Evolutionary conservation across 2,888 invertebrate species (phyloP), one percentile per base, ranked within the genome.

Genomic region (Neoitamus cyanurus): DNA sequence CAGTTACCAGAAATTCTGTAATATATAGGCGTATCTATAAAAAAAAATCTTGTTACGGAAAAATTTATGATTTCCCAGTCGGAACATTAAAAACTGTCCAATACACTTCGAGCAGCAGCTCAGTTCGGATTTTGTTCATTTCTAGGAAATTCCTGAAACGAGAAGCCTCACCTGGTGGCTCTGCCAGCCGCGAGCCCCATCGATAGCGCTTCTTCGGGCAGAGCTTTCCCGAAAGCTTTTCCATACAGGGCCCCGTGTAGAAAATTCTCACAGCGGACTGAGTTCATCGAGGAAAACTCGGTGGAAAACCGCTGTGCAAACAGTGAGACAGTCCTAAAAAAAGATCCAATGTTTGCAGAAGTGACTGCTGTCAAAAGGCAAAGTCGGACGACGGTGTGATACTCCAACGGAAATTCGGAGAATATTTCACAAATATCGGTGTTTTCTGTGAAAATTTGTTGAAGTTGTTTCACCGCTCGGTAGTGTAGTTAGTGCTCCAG

Each of bases 201-300:
- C 15, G 58, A 25, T 6, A 37, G 37, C 9, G 7, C 37, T 37
- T 7, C 37, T 7, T 11, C 37, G 37, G 37, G 2, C 37, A 37
- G 58, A 58, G 58, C 58, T 80, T 80, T 80, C 20, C 78, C 34
- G 15, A 80, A 80, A 75, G 75, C 75, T 78, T 58, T 78, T 48
- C 31, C 31, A 31, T 30, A 78, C 58, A 78, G 78, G 48, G 30
- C 48, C 31, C 46, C 6, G n/a, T 6, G 46, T 25, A 36, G 42
- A 37, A 30, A 25, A 77, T 48, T 30, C 31, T 78, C 58, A 78
- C 48, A 78, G 48, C 48, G 48, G 78, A 31, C 30, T 9, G n/a
- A 15, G 28, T 78, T 48, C 11, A 25, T 3, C 5, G 58, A 48
- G 42, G 78, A 58, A 78, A 48, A 48, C 78, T 78, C 58, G 3